phyloP scores from a whole-genome alignment of 2,888 invertebrate species.

The Falcaria lacertinaria region DNA sequence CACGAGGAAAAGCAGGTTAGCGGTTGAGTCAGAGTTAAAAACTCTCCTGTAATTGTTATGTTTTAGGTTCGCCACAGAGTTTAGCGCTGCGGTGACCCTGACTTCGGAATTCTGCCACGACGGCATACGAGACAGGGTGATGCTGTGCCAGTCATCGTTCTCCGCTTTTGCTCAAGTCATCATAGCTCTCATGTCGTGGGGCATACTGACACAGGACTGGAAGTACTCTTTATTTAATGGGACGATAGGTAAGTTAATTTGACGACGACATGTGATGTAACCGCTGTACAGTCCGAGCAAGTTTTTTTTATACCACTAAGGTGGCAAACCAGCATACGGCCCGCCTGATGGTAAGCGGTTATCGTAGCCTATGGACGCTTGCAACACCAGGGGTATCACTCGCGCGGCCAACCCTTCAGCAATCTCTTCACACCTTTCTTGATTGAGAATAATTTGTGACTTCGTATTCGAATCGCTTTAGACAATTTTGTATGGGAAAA shows the following conservation, averaged over 20 bases:
- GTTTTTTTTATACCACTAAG: no score
- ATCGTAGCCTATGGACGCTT: no score
- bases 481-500: no score
- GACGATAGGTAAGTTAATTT: conserved; percentile 38
- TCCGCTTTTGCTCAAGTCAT: conserved; percentile 35
- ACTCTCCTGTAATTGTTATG: conserved; percentile 2
- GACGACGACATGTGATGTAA: neutral
- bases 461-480: no score
- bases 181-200: conserved; percentile 51
- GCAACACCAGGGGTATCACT: no score
- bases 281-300: no score
- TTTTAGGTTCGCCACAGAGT: conserved; percentile 52
- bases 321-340: no score
- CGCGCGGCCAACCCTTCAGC: no score
- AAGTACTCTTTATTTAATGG: conserved; percentile 40
- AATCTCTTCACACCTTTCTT: no score
- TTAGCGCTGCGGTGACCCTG: conserved; percentile 45
- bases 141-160: conserved; percentile 52
- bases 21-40: conserved; percentile 4
- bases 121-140: conserved; percentile 50
- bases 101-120: conserved; percentile 56
- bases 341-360: no score
- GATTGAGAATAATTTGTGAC: no score
- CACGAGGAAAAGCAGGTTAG: neutral
- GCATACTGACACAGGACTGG: conserved; percentile 50